These are phyloP conservation scores for Conger conger DNA, from an alignment of 2,113 vertebrate genomes.

Conservation along the genomic window DNA sequence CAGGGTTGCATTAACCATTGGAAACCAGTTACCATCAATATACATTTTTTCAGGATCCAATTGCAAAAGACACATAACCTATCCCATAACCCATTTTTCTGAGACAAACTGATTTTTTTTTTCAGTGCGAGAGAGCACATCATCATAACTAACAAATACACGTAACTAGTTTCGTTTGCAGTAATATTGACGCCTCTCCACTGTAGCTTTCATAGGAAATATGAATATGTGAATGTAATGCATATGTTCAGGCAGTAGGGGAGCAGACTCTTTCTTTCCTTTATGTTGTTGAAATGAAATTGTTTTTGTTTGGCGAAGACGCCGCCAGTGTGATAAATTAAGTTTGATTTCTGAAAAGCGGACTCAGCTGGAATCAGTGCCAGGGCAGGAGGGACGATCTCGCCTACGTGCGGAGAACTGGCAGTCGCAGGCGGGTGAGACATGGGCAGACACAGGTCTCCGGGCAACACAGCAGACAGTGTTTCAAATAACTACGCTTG, in stretches of 20 bases:
- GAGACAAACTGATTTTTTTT: neutral
- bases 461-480: neutral
- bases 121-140: neutral
- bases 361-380: slow-evolving; percentile 2
- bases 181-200: neutral
- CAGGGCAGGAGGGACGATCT: neutral
- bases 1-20: neutral
- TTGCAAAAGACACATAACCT: neutral
- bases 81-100: neutral
- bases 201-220: slow-evolving; percentile 4
- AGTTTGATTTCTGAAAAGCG: neutral
- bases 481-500: neutral
- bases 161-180: neutral
- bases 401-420: slow-evolving; percentile 23
- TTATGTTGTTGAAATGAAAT: neutral
- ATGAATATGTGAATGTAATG: slow-evolving; percentile 5
- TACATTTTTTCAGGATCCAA: neutral
- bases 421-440: slow-evolving; percentile 4
- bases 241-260: neutral
- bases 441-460: neutral
- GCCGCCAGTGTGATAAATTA: neutral
- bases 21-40: neutral
- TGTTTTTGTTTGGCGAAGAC: slow-evolving; percentile 5
- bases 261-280: neutral
- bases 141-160: neutral